Evolutionary conservation across 1,140 invertebrate species (phyloP).

Genomic region (Neocloeon triangulifer): DNA sequence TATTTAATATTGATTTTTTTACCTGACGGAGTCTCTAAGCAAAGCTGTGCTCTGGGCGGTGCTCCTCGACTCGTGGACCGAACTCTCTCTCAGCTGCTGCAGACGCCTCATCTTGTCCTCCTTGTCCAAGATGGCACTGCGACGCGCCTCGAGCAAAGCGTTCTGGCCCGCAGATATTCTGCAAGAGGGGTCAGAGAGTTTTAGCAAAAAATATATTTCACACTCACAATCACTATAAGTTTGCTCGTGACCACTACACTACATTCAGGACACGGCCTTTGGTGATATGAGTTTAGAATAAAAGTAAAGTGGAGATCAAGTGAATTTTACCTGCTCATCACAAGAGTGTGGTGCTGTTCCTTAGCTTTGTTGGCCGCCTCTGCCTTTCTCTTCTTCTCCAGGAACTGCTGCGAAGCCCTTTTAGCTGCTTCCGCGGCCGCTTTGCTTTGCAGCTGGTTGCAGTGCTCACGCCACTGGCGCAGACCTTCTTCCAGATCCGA

Average conservation of each 20-base stretch:
- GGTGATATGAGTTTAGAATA: no score
- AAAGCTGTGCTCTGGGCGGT: constrained; percentile 14
- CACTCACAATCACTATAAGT: no score
- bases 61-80: constrained; percentile 12
- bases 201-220: no score
- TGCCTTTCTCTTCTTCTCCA: constrained; percentile 10
- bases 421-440: constrained; percentile 11
- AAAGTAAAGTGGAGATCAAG: no score
- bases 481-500: constrained; percentile 12
- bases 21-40: no score
- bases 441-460: constrained; percentile 13
- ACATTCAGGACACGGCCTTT: no score
- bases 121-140: no score
- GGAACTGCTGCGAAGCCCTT: constrained; percentile 9
- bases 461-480: constrained; percentile 15
- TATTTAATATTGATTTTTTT: no score
- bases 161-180: no score
- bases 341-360: constrained; percentile 9
- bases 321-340: constrained; percentile 13
- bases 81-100: constrained; percentile 12
- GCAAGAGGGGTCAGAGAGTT: no score
- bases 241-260: no score
- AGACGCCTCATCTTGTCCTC: constrained; percentile 13
- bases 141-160: no score
- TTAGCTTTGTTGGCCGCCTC: constrained; percentile 11